Percentiles rank a stretch among this genome's conserved stretches.
phyloP scores from a whole-genome alignment of 2,797 vertebrate species.

The Craterocephalus amniculus region DNA sequence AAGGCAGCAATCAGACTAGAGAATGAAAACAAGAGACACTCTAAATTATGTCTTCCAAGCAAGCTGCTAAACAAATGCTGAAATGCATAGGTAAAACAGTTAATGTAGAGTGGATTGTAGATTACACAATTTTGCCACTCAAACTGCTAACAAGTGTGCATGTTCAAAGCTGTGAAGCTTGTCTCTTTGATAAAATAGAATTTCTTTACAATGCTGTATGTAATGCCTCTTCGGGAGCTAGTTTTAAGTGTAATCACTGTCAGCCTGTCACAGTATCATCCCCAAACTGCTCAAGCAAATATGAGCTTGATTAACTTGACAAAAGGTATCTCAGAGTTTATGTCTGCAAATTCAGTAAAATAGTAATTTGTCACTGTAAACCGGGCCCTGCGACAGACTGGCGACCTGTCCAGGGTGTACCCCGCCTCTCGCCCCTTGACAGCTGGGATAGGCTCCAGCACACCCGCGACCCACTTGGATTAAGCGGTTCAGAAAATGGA shows the following conservation, averaged over 20 bases:
- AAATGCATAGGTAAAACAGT: constrained; percentile 19
- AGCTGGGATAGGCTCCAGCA: too few species aligned
- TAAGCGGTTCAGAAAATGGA: too few species aligned
- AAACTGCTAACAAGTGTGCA: constrained; percentile 33
- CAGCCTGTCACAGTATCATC: constrained; percentile 40
- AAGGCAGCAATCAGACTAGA: constrained; percentile 35
- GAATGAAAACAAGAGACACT: constrained; percentile 32
- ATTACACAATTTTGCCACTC: constrained; percentile 11
- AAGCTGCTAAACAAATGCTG: constrained; percentile 28
- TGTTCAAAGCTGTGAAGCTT: constrained; percentile 31
- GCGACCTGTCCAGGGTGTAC: too few species aligned
- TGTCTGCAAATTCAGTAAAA: constrained; percentile 39
- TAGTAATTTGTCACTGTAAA: constrained; percentile 29
- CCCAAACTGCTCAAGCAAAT: constrained; percentile 34
- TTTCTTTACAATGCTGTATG: constrained; percentile 14
- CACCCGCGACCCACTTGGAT: too few species aligned
- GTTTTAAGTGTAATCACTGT: constrained; percentile 44
- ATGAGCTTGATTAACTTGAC: constrained; percentile 9
- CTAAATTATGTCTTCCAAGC: constrained; percentile 11
- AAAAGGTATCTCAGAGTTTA: constrained; percentile 5
- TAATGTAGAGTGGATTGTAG: constrained; percentile 30
- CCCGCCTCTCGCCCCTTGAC: too few species aligned
- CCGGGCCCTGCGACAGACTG: too few species aligned
- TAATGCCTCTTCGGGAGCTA: constrained; percentile 30
- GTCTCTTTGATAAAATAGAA: constrained; percentile 36